Percentiles rank a stretch among this genome's conserved stretches.
Evolutionary conservation across 2,888 invertebrate genomes (phyloP).

Genomic region (Eilema sororculum): DNA sequence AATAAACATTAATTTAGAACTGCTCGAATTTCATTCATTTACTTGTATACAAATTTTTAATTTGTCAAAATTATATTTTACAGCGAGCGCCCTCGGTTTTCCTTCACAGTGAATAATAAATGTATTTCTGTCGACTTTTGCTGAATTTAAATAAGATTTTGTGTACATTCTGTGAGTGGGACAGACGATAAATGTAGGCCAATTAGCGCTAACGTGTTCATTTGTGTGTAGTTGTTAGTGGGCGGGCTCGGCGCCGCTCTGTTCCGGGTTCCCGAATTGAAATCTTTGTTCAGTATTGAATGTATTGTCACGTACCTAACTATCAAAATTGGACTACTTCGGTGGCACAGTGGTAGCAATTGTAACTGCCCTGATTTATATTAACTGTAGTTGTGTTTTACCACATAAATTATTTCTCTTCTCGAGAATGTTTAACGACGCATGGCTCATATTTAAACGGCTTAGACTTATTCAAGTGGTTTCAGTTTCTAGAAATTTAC

Average conservation of each 20-base stretch:
- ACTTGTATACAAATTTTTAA: constrained; percentile 29
- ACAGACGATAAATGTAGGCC: background rate
- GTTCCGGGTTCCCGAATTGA: background rate
- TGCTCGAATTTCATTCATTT: constrained; percentile 18
- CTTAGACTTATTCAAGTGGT: background rate
- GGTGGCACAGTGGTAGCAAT: background rate
- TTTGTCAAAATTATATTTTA: constrained; percentile 32
- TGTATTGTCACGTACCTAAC: background rate
- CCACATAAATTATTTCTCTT: background rate
- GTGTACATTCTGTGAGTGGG: background rate
- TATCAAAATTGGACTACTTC: background rate
- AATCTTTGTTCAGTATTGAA: background rate
- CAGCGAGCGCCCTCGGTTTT: background rate
- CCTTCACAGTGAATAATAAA: constrained; percentile 29
- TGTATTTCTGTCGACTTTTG: constrained; percentile 19
- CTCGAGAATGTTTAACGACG: background rate
- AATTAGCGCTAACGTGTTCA: constrained; percentile 4
- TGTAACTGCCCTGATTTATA: background rate
- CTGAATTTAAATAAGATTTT: constrained; percentile 15
- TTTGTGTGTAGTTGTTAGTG: too few species aligned
- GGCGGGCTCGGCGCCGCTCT: background rate
- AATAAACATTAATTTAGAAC: constrained; percentile 18
- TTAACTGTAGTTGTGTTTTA: background rate
- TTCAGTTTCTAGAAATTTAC: background rate
- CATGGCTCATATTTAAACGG: background rate